Percentiles rank a stretch among this genome's conserved stretches.
Conservation (phyloP, 2,797 vertebrate species). For the Eospalax fontanierii region DNA sequence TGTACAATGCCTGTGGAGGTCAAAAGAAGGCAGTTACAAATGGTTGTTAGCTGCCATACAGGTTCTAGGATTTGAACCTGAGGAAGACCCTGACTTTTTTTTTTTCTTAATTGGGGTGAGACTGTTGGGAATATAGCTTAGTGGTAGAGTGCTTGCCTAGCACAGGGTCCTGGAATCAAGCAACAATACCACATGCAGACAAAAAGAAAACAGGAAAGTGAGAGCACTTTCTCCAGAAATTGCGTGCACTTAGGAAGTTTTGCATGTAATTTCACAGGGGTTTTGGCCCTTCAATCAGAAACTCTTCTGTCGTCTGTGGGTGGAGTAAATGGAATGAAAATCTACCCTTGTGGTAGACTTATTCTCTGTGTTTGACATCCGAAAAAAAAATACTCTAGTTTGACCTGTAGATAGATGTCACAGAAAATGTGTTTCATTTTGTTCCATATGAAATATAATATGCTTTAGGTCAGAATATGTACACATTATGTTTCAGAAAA, state of each 20-base stretch:
- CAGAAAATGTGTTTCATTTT: conserved; percentile 56
- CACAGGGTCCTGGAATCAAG: no score
- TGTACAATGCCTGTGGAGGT: no score
- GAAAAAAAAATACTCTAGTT: conserved; percentile 30
- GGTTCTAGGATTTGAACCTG: no score
- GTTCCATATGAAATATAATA: neutral
- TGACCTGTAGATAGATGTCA: conserved; percentile 24
- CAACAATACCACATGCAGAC: no score
- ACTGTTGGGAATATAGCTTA: neutral
- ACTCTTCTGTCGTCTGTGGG: neutral
- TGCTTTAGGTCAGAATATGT: conserved; percentile 43
- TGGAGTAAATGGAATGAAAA: neutral
- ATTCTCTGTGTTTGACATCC: conserved; percentile 42
- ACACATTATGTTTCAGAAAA: conserved; percentile 28
- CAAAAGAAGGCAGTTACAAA: no score
- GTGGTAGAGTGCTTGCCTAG: neutral
- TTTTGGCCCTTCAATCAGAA: neutral
- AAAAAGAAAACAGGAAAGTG: no score
- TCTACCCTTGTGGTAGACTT: neutral
- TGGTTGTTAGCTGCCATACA: no score
- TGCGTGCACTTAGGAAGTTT: neutral
- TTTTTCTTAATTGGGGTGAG: neutral
- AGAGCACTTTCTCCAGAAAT: neutral
- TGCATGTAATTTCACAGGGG: conserved; percentile 27
- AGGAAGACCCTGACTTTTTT: no score